A percentile compares a stretch with the other conserved stretches of the same genome.
These are phyloP conservation scores for Mionectes macconnelli DNA, from an alignment of 2,113 vertebrate genomes.

Conservation along the genomic window DNA sequence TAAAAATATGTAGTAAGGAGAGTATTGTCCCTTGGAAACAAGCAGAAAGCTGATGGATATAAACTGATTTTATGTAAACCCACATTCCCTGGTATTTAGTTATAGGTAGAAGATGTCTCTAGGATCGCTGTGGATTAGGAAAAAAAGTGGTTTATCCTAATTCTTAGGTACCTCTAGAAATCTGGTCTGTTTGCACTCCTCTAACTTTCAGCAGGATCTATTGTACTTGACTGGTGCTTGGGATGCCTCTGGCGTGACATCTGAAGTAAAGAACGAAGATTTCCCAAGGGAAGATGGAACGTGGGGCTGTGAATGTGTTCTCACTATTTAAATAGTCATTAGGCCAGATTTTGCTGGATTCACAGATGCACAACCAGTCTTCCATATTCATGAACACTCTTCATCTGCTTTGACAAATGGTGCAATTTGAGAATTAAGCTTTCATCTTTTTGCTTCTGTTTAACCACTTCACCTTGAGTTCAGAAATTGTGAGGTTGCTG, in stretches of 20 bases:
- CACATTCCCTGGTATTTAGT: neutral
- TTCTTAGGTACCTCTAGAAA: neutral
- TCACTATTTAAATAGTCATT: conserved; percentile 56
- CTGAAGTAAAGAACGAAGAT: conserved; percentile 4
- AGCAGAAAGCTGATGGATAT: rapidly evolving
- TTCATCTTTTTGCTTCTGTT: neutral
- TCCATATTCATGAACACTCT: conserved; percentile 46
- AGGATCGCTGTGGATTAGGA: neutral
- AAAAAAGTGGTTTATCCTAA: neutral
- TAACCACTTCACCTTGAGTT: neutral
- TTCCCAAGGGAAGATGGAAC: neutral
- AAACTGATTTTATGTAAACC: neutral
- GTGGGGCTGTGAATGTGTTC: neutral
- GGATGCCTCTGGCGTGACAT: neutral
- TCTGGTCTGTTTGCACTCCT: neutral
- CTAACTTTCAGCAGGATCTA: neutral
- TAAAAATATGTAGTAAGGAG: neutral
- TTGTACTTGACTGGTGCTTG: conserved; percentile 16
- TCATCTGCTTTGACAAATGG: conserved; percentile 41
- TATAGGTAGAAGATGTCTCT: neutral
- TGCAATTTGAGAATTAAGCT: neutral
- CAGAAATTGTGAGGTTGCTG: neutral
- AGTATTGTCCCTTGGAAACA: neutral
- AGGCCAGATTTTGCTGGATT: conserved; percentile 45
- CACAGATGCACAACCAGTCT: conserved; percentile 38